These are phyloP conservation scores for Myotis yumanensis DNA, from an alignment of 2,113 vertebrate genomes.

Conservation along the genomic window DNA sequence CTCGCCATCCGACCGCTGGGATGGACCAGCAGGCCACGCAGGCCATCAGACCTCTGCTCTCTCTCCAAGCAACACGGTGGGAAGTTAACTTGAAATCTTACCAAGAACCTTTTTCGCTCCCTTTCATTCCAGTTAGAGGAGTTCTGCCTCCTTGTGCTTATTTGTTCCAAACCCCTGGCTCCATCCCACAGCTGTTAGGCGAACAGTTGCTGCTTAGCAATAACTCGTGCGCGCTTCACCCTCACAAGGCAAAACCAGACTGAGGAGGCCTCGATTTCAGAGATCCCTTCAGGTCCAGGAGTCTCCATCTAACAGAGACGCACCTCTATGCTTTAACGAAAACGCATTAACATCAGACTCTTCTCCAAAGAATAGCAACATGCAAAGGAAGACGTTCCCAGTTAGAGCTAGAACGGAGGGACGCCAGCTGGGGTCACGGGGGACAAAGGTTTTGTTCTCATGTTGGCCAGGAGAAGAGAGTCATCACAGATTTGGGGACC, in stretches of 20 bases:
- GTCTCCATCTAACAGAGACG: neutral
- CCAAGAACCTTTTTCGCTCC: neutral
- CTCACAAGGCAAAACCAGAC: neutral
- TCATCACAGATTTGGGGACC: neutral
- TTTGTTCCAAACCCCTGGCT: neutral
- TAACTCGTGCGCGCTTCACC: neutral
- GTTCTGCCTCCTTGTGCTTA: neutral
- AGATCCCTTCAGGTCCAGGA: neutral
- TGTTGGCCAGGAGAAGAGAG: neutral
- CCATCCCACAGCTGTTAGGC: neutral
- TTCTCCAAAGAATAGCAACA: conserved; percentile 6
- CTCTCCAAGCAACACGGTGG: neutral
- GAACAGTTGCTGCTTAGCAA: neutral
- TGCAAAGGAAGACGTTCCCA: neutral
- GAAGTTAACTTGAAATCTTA: conserved; percentile 57
- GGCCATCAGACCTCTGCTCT: neutral
- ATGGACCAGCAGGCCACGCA: neutral
- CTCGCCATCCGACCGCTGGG: neutral
- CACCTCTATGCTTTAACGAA: neutral
- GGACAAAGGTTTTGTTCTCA: neutral
- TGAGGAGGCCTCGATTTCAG: neutral
- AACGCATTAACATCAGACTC: neutral
- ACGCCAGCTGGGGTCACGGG: neutral
- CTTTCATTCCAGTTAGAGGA: conserved; percentile 39
- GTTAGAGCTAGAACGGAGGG: neutral